Base-by-base conservation (phyloP, 1,140 invertebrate genomes). In the Hestina assimilis region DNA sequence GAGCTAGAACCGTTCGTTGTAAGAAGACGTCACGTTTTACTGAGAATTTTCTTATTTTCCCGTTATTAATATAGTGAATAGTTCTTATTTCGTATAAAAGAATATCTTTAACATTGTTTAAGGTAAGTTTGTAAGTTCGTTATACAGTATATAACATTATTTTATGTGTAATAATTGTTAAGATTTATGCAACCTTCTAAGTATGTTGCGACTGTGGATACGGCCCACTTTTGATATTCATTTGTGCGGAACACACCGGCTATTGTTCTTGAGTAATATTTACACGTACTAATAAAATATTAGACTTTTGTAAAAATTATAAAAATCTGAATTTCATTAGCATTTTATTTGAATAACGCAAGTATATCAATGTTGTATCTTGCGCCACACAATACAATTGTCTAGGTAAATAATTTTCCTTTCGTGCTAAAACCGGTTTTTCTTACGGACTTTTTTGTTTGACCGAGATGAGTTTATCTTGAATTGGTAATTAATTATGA, bases 31-130 rank as follows among this genome's bases (percentile, higher is more conserved):
- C 43, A 47, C 43, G 43, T 31, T 47, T 31, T 47, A 31, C 12
- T 12, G 17, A 33, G n/a, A 47, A 48, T 48, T 48, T 48, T 48
- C 28, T 48, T 48, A 48, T 48, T 48, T 48, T 14, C 11, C 17
- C 29, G 19, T 48, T 48, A 35, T 21, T 33, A 21, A 21, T 48
- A 33, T n/a, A 21, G 45, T 48, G 45, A 21, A 35, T 33, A 33
- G 12, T 20, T 21, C 6, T 48, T 11, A 48, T 35, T 48, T 48
- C 4, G 4, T 8, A 15, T 14, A 33, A 33, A 33, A 48, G 4
- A 3, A n/a, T 17, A 33, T 23, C 29, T 33, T 9, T 35, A 12
- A 33, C 8, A 14, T 17, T 20, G 15, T 35, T 6, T 4, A 21
- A 2, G 45, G 45, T 48, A 21, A 48, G 45, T 33, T 31, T 7